A percentile compares a stretch with the other conserved stretches of the same genome.
phyloP scores from a whole-genome alignment of 1,140 invertebrate genomes.

The Cydia splendana region DNA sequence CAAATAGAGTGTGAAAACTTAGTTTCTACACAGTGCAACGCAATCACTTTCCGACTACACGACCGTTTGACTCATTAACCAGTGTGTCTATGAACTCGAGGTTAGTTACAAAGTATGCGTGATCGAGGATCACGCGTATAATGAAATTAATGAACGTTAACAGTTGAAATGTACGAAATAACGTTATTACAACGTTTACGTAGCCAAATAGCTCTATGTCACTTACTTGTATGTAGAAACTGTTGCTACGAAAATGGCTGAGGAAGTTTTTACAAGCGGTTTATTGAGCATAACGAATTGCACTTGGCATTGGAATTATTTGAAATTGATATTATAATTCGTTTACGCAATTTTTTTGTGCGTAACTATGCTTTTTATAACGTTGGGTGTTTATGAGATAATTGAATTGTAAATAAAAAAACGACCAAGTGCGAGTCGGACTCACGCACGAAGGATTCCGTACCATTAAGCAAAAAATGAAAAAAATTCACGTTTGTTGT shows the following conservation, averaged over 20 bases:
- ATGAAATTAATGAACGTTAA: not conserved
- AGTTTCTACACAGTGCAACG: constrained; percentile 36
- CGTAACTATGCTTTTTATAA: no score
- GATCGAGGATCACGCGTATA: not conserved
- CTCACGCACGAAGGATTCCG: no score
- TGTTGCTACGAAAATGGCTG: not conserved
- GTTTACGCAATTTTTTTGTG: no score
- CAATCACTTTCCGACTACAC: not conserved
- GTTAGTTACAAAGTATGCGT: not conserved
- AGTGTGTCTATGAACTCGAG: no score
- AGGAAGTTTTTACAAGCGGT: not conserved
- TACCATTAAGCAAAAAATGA: no score
- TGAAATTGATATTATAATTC: no score
- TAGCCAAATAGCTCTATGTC: not conserved
- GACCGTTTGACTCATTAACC: no score
- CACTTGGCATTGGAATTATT: not conserved
- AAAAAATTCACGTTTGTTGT: no score
- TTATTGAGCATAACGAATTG: not conserved
- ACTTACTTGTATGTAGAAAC: not conserved
- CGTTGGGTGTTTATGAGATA: no score
- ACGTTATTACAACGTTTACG: not conserved
- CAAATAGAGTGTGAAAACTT: constrained; percentile 53
- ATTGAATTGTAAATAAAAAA: no score
- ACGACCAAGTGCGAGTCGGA: no score
- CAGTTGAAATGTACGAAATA: not conserved